Conservation (phyloP, 1,140 invertebrate genomes). For the Gryllus bimaculatus region DNA sequence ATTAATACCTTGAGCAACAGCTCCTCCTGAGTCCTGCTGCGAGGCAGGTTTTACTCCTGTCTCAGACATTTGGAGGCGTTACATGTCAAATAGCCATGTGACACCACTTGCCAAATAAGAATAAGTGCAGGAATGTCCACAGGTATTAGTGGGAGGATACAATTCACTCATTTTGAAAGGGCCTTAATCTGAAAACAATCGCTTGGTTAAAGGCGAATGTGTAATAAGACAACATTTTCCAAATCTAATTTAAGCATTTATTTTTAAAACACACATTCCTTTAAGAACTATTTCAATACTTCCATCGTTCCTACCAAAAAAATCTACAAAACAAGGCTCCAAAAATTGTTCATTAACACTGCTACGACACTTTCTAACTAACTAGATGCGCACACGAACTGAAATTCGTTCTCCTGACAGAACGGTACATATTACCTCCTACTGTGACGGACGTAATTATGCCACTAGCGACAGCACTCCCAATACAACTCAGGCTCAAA, state of each 20-base stretch:
- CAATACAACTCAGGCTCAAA: neutral
- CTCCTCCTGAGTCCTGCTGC: conserved; percentile 18
- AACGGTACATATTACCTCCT: neutral
- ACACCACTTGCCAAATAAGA: conserved; percentile 14
- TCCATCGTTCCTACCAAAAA: too few species aligned
- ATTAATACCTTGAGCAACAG: conserved; percentile 16
- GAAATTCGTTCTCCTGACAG: neutral
- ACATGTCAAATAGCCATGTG: conserved; percentile 18
- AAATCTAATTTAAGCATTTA: too few species aligned
- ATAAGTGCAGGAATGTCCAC: conserved; percentile 14
- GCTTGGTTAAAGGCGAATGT: too few species aligned
- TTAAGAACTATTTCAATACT: too few species aligned
- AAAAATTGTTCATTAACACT: too few species aligned
- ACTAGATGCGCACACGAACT: too few species aligned
- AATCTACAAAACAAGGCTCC: too few species aligned
- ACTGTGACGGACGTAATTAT: neutral
- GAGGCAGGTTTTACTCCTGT: conserved; percentile 18
- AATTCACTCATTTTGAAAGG: conserved; percentile 12
- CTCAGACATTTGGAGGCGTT: conserved; percentile 25
- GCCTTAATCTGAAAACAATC: too few species aligned
- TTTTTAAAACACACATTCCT: too few species aligned
- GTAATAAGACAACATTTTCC: too few species aligned
- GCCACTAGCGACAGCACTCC: neutral
- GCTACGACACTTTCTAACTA: too few species aligned
- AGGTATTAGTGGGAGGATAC: conserved; percentile 7